Percentiles rank a stretch among this genome's conserved stretches.
These are phyloP conservation scores for Nothocercus nigrocapillus DNA, from an alignment of 2,113 vertebrate species.

Conservation along the genomic window DNA sequence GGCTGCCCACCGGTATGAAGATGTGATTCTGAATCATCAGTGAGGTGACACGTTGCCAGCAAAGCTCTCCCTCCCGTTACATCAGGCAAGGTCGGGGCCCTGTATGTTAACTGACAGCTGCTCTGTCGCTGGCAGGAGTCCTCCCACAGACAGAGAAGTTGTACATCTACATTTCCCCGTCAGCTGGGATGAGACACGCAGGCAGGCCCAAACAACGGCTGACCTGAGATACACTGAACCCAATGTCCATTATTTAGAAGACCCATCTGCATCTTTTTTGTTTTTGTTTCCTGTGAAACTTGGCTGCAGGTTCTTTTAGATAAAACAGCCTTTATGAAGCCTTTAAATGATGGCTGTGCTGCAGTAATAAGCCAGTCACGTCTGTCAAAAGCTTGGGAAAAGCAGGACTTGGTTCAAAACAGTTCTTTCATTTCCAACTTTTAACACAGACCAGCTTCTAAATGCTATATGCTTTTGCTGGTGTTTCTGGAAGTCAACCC, in stretches of 20 bases:
- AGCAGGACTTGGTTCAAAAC: slow-evolving; percentile 30
- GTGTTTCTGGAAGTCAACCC: slow-evolving; percentile 51
- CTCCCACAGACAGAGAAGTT: not conserved
- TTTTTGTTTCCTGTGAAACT: not conserved
- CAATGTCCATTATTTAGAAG: not conserved
- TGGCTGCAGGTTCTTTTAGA: not conserved
- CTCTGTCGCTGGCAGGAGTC: not conserved
- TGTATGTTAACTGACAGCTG: not conserved
- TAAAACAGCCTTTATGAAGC: not conserved
- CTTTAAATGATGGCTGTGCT: slow-evolving; percentile 24
- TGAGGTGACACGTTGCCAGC: not conserved
- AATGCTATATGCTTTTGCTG: slow-evolving; percentile 21
- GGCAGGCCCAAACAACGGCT: not conserved
- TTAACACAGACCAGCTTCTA: slow-evolving; percentile 51
- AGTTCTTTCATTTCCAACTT: slow-evolving; percentile 46
- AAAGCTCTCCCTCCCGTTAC: not conserved
- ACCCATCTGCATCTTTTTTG: not conserved
- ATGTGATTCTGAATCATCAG: not conserved
- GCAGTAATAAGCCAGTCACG: not conserved
- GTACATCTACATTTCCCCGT: not conserved
- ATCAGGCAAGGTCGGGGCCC: not conserved
- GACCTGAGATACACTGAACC: not conserved
- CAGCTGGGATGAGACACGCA: not conserved
- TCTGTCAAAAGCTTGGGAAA: slow-evolving; percentile 36
- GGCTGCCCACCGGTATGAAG: not conserved